Percentiles rank a stretch among this genome's conserved stretches.
Conservation (phyloP, 37 sponge, comb jelly and placozoan genomes). For the Halisarca cf. caerulea region DNA sequence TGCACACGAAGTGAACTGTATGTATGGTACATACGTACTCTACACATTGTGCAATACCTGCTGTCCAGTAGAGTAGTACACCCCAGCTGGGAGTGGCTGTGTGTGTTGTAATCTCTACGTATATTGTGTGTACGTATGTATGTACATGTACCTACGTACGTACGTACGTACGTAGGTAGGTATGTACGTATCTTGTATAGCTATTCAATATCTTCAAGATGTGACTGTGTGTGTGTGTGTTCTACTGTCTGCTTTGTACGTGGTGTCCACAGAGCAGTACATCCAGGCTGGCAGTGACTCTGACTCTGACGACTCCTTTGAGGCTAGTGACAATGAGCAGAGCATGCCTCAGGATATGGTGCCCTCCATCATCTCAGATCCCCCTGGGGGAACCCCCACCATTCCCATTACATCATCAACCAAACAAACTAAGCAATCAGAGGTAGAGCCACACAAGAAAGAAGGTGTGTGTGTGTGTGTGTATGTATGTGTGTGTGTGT, state of each 20-base stretch:
- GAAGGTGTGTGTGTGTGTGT: no score
- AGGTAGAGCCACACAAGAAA: neutral
- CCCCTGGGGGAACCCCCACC: constrained; percentile 27
- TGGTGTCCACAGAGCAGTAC: constrained; percentile 5
- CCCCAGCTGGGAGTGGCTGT: no score
- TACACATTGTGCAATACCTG: no score
- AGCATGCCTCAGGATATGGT: neutral
- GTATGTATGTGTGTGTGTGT: no score
- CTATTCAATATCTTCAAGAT: no score
- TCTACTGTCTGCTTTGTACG: neutral
- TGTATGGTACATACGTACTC: no score
- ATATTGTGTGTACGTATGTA: no score
- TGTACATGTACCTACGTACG: no score
- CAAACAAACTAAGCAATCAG: neutral
- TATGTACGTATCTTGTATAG: neutral
- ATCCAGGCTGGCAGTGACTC: constrained; percentile 31
- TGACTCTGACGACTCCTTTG: constrained; percentile 69
- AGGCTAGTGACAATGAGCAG: constrained; percentile 26
- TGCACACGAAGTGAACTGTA: no score
- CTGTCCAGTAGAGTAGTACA: no score
- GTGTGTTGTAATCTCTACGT: no score
- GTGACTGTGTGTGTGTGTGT: constrained; percentile 23
- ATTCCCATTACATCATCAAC: constrained; percentile 29
- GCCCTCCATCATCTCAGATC: neutral
- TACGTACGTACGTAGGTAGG: neutral